phyloP scores from a whole-genome alignment of 2,888 invertebrate genomes.

The Agrotis clavis region DNA sequence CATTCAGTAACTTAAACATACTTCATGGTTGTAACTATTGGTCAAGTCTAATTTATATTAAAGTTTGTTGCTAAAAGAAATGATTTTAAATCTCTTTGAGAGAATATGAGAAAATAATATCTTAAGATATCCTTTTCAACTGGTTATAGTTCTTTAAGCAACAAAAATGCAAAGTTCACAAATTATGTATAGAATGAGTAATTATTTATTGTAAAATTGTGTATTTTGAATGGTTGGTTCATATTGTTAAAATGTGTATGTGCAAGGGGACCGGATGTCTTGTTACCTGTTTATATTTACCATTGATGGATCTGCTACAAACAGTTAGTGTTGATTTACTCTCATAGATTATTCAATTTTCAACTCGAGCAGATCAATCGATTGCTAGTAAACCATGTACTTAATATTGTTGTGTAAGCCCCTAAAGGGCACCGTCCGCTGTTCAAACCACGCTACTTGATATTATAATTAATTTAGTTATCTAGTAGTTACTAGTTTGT shows the following conservation, averaged over 20 bases:
- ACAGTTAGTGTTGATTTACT: neutral
- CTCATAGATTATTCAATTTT: neutral
- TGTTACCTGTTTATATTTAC: slow-evolving; percentile 35
- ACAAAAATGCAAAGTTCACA: slow-evolving; percentile 47
- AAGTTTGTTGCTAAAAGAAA: slow-evolving; percentile 55
- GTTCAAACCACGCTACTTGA: slow-evolving; percentile 71
- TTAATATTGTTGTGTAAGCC: slow-evolving; percentile 56
- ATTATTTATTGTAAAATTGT: slow-evolving; percentile 56
- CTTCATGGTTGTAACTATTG: slow-evolving; percentile 44
- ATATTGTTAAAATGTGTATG: slow-evolving; percentile 63
- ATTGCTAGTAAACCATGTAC: slow-evolving; percentile 39
- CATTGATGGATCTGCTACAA: slow-evolving; percentile 50
- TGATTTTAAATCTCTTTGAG: neutral
- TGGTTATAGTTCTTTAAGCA: slow-evolving; percentile 45
- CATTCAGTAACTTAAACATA: neutral
- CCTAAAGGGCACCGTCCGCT: slow-evolving; percentile 67
- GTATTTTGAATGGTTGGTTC: slow-evolving; percentile 57
- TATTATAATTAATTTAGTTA: slow-evolving; percentile 65
- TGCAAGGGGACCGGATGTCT: slow-evolving; percentile 62
- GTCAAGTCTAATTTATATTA: slow-evolving; percentile 56
- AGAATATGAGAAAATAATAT: neutral
- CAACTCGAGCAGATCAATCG: slow-evolving; percentile 49
- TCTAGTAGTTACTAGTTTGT: slow-evolving; percentile 77
- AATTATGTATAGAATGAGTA: slow-evolving; percentile 63
- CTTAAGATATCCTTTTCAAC: neutral